Evolutionary conservation across 2,888 invertebrate genomes (phyloP), one percentile per base, ranked within the genome.

Genomic region (Lycocerus yunnanus): DNA sequence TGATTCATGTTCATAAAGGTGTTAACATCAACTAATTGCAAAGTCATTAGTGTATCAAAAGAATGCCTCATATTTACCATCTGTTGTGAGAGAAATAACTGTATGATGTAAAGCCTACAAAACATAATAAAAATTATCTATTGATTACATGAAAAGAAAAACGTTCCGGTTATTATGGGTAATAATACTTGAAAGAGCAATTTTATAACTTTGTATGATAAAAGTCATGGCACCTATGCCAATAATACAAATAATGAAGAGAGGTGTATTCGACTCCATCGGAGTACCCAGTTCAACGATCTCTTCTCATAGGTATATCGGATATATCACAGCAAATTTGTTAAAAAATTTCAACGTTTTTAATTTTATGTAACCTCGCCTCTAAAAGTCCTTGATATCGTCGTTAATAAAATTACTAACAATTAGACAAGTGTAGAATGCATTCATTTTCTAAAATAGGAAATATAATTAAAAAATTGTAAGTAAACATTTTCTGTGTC

Each of bases 41-140:
- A 15, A 58, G 71, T 71, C 71, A 72, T 72, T 72, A 72, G 61
- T 63, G 67, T 68, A 68, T 59, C 43, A 15, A 68, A 59, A 68
- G 72, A 72, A 72, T 43, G 59, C 10, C 61, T 59, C 61, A 68
- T 59, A 72, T 72, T 72, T 63, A 59, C 72, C 72, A 72, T 67
- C 72, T 72, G 72, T 58, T 72, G 72, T 60, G 21, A 61, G 72
- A 61, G 72, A 72, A 20, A 15, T 72, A 72, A 72, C 72, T 72
- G 72, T 72, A 72, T 20, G 68, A 15, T 58, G 27, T 18, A 60
- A 72, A 66, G 72, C 66, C 68, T 72, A 15, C 67, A 71, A 20
- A 59, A 21, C n/a, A 66, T 21, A 71, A 66, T 63, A 71, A 72
- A 72, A 61, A 24, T 66, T 61, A 61, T 15, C 66, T 24, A 60